phyloP scores from a whole-genome alignment of 2,797 vertebrate species.

The Microchirus variegatus region DNA sequence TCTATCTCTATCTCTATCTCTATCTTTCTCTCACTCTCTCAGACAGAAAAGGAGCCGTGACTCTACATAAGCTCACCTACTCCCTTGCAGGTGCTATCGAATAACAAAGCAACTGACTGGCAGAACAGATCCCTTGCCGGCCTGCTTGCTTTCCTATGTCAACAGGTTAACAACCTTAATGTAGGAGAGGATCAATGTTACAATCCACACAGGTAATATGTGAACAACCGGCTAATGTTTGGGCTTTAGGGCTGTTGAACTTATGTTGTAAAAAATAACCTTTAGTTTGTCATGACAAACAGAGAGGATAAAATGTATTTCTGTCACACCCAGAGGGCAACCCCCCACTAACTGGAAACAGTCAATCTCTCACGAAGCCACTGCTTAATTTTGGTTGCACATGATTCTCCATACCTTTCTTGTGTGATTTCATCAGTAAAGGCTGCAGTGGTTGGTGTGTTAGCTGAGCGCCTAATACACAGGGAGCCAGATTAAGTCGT shows the following conservation, averaged over 20 bases:
- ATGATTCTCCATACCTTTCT: conserved; percentile 22
- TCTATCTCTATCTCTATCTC: no score
- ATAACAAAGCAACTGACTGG: conserved; percentile 68
- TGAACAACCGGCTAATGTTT: conserved; percentile 3
- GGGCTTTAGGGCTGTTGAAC: not conserved
- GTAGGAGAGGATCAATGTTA: conserved; percentile 23
- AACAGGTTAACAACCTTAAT: conserved; percentile 33
- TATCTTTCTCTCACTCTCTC: conserved; percentile 21
- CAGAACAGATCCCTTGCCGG: conserved; percentile 30
- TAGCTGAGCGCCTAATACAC: conserved; percentile 17
- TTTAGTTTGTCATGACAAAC: not conserved
- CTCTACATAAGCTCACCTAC: conserved; percentile 25
- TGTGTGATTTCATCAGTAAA: conserved; percentile 17
- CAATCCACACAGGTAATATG: conserved; percentile 31
- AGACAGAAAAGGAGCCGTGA: conserved; percentile 23
- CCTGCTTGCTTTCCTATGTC: conserved; percentile 30
- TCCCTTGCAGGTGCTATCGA: conserved; percentile 60
- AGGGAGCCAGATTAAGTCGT: conserved; percentile 14
- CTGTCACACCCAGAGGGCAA: conserved; percentile 10
- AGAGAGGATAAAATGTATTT: conserved; percentile 3
- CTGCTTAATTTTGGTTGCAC: not conserved
- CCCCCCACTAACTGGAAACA: not conserved
- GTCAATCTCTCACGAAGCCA: not conserved
- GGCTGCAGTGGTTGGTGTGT: conserved; percentile 10
- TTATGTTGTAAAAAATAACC: not conserved